Conservation (phyloP, 2,797 vertebrate genomes). For the Lagocephalus sceleratus region DNA sequence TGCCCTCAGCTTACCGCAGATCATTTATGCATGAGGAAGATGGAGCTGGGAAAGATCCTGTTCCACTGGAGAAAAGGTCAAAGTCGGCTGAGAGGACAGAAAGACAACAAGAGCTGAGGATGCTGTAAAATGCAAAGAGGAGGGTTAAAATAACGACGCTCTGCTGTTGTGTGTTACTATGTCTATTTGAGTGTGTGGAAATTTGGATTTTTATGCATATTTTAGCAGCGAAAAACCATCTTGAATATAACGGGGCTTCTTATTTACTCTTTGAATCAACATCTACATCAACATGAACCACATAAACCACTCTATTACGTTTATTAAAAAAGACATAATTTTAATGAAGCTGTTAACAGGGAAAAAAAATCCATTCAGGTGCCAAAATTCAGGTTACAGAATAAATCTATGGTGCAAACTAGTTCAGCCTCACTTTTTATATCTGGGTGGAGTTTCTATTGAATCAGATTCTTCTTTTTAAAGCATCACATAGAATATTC, state of each 20-base stretch:
- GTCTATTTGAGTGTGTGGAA: neutral
- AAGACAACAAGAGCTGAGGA: conserved; percentile 51
- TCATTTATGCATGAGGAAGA: conserved; percentile 81
- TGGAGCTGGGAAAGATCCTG: conserved; percentile 74
- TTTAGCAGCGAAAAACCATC: conserved; percentile 1
- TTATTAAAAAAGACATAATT: conserved; percentile 14
- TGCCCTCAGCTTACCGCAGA: conserved; percentile 73
- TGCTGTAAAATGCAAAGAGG: conserved; percentile 25
- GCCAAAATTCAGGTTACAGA: too few species aligned
- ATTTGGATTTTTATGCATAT: neutral
- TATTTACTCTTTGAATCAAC: conserved; percentile 27
- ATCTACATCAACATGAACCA: conserved; percentile 9
- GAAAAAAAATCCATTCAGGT: too few species aligned
- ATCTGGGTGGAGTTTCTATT: too few species aligned
- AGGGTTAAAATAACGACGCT: conserved; percentile 15
- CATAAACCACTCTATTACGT: conserved; percentile 15
- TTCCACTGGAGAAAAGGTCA: conserved; percentile 76
- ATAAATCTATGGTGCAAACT: too few species aligned
- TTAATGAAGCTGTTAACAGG: conserved; percentile 21
- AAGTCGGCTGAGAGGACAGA: conserved; percentile 44
- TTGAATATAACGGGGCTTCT: neutral
- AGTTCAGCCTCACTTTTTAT: too few species aligned
- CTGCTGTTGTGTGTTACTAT: neutral
- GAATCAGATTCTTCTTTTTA: neutral
- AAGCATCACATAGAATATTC: conserved; percentile 9